Conservation (phyloP, 2,797 vertebrate species). For the Apogon hyalosoma region DNA sequence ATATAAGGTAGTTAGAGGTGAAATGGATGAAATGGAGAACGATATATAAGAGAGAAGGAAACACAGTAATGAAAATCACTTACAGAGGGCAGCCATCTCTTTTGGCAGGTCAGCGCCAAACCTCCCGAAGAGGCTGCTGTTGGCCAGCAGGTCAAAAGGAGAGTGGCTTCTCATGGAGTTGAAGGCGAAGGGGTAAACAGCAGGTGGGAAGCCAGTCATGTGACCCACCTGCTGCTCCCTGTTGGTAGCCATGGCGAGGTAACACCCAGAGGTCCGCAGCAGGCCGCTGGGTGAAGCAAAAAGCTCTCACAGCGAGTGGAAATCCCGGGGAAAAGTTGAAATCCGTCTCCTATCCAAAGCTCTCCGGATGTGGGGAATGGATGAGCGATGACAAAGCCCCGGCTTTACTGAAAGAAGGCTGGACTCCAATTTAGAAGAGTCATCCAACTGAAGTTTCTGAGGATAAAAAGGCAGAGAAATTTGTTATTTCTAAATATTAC, state of each 20-base stretch:
- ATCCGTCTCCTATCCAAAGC: slow-evolving; percentile 35
- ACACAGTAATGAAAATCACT: slow-evolving; percentile 76
- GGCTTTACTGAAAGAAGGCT: slow-evolving; percentile 29
- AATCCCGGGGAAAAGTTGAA: slow-evolving; percentile 39
- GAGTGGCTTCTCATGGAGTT: slow-evolving; percentile 91
- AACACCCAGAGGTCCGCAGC: slow-evolving; percentile 68
- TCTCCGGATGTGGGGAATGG: slow-evolving; percentile 37
- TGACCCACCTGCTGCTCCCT: slow-evolving; percentile 92
- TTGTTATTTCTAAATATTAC: slow-evolving; percentile 29
- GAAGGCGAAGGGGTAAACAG: slow-evolving; percentile 92
- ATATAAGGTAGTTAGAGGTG: slow-evolving; percentile 20
- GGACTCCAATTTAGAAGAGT: slow-evolving; percentile 49
- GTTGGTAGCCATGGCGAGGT: slow-evolving; percentile 89
- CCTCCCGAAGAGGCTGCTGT: slow-evolving; percentile 89
- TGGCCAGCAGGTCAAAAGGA: slow-evolving; percentile 91
- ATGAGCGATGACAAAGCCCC: slow-evolving; percentile 17
- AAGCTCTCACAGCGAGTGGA: slow-evolving; percentile 48
- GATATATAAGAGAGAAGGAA: slow-evolving; percentile 23
- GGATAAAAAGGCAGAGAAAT: slow-evolving; percentile 45
- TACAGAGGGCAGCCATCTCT: slow-evolving; percentile 95
- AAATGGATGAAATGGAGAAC: slow-evolving; percentile 50
- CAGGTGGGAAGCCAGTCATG: slow-evolving; percentile 90
- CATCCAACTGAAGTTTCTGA: slow-evolving; percentile 57
- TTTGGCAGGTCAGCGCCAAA: slow-evolving; percentile 93
- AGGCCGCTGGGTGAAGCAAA: slow-evolving; percentile 43